A percentile compares a stretch with the other conserved stretches of the same genome.
phyloP scores from a whole-genome alignment of 2,888 invertebrate genomes.

The Andrena camellia region DNA sequence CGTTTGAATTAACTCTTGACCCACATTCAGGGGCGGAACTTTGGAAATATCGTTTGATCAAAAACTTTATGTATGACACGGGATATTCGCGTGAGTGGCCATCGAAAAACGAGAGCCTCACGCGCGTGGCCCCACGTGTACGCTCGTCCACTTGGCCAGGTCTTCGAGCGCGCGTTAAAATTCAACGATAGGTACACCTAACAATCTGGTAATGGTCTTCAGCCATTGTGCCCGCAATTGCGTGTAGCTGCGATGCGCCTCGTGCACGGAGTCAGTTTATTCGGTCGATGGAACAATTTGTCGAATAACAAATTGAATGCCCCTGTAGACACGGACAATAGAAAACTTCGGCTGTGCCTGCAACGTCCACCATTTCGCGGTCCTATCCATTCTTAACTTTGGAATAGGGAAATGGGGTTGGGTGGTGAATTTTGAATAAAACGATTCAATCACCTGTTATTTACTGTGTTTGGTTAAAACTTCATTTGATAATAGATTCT shows the following conservation, averaged over 20 bases:
- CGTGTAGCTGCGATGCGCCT: background rate
- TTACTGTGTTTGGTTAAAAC: too few relatives aligned
- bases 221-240: conserved; percentile 8
- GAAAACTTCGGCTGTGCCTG: background rate
- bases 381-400: too few relatives aligned
- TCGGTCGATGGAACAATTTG: conserved; percentile 18
- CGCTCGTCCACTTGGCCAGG: conserved; percentile 1
- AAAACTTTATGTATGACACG: conserved; percentile 53
- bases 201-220: conserved; percentile 15
- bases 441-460: too few relatives aligned
- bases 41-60: conserved; percentile 45
- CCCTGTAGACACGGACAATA: background rate
- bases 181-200: conserved; percentile 3
- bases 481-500: too few relatives aligned
- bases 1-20: conserved; percentile 44
- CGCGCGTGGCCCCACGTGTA: background rate
- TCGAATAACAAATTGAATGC: conserved; percentile 21
- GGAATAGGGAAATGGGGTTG: too few relatives aligned
- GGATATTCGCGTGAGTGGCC: conserved; percentile 16
- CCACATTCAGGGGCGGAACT: conserved; percentile 13
- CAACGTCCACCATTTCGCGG: too few relatives aligned
- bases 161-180: conserved; percentile 11
- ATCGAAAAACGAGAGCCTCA: conserved; percentile 26
- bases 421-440: too few relatives aligned
- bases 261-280: conserved; percentile 10